Evolutionary conservation across 2,797 vertebrate species (phyloP), one percentile per base, ranked within the genome.

Genomic region (Tapera naevia): DNA sequence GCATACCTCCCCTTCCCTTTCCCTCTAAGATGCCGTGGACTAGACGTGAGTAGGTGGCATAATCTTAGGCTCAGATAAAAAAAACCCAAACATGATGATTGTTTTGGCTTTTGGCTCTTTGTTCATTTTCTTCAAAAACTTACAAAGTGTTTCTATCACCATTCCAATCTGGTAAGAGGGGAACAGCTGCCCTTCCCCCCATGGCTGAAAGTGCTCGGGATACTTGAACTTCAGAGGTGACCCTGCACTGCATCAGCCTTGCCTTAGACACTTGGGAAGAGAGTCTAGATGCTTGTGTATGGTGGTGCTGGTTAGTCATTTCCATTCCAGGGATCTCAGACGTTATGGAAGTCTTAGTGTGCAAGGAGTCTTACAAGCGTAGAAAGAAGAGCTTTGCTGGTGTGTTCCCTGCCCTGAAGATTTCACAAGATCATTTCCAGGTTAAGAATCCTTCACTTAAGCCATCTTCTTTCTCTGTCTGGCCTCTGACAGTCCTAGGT

Each of bases 361-460:
- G 43, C 14, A 62, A 22, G 53, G 57, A 78, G 18, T 67, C 81
- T 91, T 66, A 32, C 5, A 61, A 19, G 27, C 3, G 0, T 73
- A 91, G 74, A 50, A 71, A 80, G 50, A 54, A 82, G 51, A 71
- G 41, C 91, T 50, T 24, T 86, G 46, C 32, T 87, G 48, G 8
- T 94, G 24, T 25, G 11, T 87, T 91, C 25, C 27, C 21, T 84
- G 33, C 74, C 33, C 37, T 80, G 80, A 66, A 80, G 75, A 65
- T 80, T 92, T 92, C 84, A 78, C 35, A 80, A 57, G 62, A 56
- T 92, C 41, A n/a, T 88, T 94, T 94, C 60, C 73, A 83, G 81
- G 65, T 79, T 97, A 57, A 82, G 60, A 88, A 67, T 81, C 48
- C 37, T 89, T 89, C 80, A 43, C 2, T 30, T 0, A 3, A 84